Evolutionary conservation across 2,888 invertebrate species (phyloP).

Genomic region (Hoplodrina ambigua): DNA sequence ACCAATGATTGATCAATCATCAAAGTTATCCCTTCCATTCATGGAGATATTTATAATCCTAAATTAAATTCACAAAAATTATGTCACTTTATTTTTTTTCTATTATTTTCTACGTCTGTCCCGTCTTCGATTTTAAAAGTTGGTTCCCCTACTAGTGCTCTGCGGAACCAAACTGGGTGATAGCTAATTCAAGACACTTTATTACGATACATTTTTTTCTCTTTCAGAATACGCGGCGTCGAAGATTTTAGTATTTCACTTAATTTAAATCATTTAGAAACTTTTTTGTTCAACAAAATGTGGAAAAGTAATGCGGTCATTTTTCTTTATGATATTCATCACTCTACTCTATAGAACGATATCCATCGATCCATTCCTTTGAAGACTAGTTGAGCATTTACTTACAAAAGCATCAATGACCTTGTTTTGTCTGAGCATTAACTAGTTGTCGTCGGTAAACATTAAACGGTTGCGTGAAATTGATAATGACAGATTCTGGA

Average conservation of each 20-base stretch:
- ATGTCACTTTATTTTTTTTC: no score
- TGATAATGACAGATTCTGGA: neutral
- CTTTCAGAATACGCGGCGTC: conserved; percentile 43
- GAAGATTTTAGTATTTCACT: conserved; percentile 55
- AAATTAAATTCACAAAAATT: no score
- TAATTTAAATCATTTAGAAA: conserved; percentile 45
- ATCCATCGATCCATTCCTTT: conserved; percentile 9
- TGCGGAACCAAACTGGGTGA: conserved; percentile 54
- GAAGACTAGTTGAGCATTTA: rapidly evolving
- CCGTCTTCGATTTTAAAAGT: neutral
- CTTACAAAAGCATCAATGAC: conserved; percentile 19
- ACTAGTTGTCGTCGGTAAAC: neutral
- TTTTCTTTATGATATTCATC: conserved; percentile 49
- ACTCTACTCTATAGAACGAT: conserved; percentile 8
- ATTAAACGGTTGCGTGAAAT: conserved; percentile 6
- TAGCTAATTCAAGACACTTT: conserved; percentile 68
- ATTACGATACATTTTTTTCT: conserved; percentile 59
- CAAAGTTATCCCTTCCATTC: no score
- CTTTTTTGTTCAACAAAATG: conserved; percentile 31
- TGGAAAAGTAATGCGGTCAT: conserved; percentile 42
- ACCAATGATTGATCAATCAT: no score
- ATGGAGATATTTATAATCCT: no score
- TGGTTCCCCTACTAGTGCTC: conserved; percentile 36
- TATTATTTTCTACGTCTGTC: neutral
- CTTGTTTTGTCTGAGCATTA: neutral